These are phyloP conservation scores for Seira ritae DNA, from an alignment of 2,888 invertebrate genomes.

Conservation along the genomic window DNA sequence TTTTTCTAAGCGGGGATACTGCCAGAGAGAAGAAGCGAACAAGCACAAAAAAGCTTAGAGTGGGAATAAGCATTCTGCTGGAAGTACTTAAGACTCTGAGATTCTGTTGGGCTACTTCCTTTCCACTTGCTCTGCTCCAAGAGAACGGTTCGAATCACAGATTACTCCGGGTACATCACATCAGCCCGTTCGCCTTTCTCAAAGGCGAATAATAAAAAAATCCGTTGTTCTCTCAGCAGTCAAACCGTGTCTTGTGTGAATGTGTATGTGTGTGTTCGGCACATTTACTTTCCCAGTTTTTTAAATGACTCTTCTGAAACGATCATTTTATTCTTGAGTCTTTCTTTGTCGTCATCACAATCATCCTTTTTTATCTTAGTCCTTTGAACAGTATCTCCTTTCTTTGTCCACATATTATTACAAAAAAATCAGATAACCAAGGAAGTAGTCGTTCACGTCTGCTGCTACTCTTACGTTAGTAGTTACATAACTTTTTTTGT, in stretches of 20 bases:
- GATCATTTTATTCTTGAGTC: not conserved
- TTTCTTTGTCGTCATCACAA: not conserved
- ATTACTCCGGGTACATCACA: constrained; percentile 56
- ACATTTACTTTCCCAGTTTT: not conserved
- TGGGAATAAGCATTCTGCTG: constrained; percentile 38
- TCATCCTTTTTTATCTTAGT: constrained; percentile 11
- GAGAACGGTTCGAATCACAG: constrained; percentile 57
- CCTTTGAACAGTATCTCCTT: not conserved
- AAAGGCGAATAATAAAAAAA: not conserved
- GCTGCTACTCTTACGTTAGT: not conserved
- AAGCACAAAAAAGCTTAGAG: constrained; percentile 12
- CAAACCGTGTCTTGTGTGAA: not conserved
- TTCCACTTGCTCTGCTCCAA: constrained; percentile 52
- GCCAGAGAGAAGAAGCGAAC: not conserved
- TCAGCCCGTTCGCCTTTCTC: constrained; percentile 36
- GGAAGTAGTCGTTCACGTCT: not conserved
- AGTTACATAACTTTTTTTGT: not conserved
- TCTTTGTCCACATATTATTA: constrained; percentile 2
- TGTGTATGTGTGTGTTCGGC: not conserved
- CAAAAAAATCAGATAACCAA: not conserved
- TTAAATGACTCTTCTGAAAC: constrained; percentile 4
- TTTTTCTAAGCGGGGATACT: not conserved
- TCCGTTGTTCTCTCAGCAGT: constrained; percentile 1
- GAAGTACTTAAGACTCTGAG: constrained; percentile 49
- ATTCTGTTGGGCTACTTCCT: constrained; percentile 48